A percentile compares a stretch with the other conserved stretches of the same genome.
phyloP scores from a whole-genome alignment of 2,888 invertebrate species.

The Calameuta idolon region DNA sequence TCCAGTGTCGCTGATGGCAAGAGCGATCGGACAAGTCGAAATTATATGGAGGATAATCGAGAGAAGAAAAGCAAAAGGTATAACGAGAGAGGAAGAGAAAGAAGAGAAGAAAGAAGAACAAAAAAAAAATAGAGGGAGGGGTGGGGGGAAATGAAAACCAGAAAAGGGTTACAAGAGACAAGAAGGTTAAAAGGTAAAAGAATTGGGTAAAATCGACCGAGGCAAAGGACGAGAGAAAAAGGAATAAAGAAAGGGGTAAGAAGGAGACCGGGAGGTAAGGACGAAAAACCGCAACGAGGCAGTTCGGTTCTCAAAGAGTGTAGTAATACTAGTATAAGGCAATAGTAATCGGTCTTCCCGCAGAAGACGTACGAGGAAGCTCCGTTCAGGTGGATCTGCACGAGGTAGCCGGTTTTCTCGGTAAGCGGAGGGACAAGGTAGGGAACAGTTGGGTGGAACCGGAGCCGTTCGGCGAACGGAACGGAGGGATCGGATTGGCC shows the following conservation, averaged over 20 bases:
- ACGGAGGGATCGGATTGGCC: constrained; percentile 40
- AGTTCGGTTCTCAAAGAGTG: neutral
- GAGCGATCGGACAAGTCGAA: neutral
- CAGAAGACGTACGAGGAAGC: neutral
- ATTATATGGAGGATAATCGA: neutral
- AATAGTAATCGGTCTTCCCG: neutral
- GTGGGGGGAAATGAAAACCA: neutral
- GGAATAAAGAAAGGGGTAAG: neutral
- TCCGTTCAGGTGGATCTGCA: neutral
- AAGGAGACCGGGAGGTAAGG: neutral
- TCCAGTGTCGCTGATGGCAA: neutral
- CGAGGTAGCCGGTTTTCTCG: neutral
- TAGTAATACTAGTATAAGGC: neutral
- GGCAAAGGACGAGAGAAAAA: neutral
- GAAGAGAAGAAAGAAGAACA: neutral
- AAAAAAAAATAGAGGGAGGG: too few species aligned
- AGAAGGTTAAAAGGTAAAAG: neutral
- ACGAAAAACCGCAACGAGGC: neutral
- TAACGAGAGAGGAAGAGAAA: neutral
- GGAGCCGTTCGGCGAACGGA: neutral
- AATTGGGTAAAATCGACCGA: neutral
- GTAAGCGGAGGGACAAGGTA: neutral
- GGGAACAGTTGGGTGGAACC: neutral
- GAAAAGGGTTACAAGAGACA: neutral
- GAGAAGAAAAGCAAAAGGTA: neutral